Base-by-base conservation (phyloP, 2,797 vertebrate genomes). In the Eulemur albifrons region DNA sequence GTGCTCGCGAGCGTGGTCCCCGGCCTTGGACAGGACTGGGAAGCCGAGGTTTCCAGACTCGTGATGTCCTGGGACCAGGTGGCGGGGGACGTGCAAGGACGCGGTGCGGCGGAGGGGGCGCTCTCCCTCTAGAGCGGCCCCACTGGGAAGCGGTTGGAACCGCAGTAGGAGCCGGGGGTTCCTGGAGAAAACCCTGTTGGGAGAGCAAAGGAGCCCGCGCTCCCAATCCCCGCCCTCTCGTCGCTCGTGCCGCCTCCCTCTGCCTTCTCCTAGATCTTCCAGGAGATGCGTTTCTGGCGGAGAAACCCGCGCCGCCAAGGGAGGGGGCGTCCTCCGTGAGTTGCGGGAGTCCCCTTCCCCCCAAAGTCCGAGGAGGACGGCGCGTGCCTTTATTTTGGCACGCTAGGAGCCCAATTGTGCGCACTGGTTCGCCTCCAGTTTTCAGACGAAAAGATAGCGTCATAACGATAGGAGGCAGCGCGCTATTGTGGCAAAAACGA, bases 41-140 rank as follows among this genome's bases (percentile, higher is more conserved):
- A 15, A 69, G 52, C n/a, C 27, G 1, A 20, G 79, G 48, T 73
- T 50, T 85, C 9, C 0, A 38, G 45, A 14, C 27, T 61, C 5
- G 1, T 1, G 67, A 14, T 2, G 1, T 35, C 7, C 35, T 2
- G 77, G 50, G 45, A 35, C 10, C 1, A 17, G 23, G 43, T 5
- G 14, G 23, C 21, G 52, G 35, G 59, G 57, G 21, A 7, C 13
- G 14, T 7, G 12, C 52, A 73, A 40, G 75, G 32, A 25, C 4
- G 3, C 5, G 43, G 59, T 4, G 3, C 7, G 17, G 50, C 21
- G 48, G 48, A 35, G 32, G 32, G 48, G n/a, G 40, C 5, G 12
- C 52, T 27, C n/a, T 30, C 14, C 54, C 3, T 59, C 13, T 7
- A 48, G 43, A 59, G 43, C 14, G 5, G 50, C 35, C 70, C 43